Evolutionary conservation across 2,888 invertebrate genomes (phyloP).

Genomic region (Pegoplata infirma): DNA sequence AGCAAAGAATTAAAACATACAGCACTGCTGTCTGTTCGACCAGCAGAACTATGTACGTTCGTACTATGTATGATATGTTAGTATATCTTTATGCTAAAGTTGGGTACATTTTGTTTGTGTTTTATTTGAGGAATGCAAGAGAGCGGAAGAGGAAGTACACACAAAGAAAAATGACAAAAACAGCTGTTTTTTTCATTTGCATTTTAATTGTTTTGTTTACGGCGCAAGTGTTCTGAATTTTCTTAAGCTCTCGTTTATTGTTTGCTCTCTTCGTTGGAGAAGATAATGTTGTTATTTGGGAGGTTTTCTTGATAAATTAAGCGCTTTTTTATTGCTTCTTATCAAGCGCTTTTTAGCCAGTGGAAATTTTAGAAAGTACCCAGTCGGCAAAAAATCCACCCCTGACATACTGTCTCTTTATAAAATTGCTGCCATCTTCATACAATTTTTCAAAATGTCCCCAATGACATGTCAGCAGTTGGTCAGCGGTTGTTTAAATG

Average conservation of each 20-base stretch:
- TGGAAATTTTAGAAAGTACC: too few species aligned
- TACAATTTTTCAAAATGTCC: too few species aligned
- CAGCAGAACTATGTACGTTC: neutral
- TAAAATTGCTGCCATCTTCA: too few species aligned
- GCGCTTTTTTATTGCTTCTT: too few species aligned
- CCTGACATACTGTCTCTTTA: too few species aligned
- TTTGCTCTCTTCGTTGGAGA: constrained; percentile 10
- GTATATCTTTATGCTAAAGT: neutral
- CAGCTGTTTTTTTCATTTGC: constrained; percentile 54
- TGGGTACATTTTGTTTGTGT: neutral
- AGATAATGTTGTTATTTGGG: too few species aligned
- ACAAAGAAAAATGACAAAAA: constrained; percentile 39
- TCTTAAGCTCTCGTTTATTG: neutral
- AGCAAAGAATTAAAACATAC: constrained; percentile 48
- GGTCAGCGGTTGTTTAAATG: too few species aligned
- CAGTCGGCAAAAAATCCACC: too few species aligned
- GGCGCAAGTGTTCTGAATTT: constrained; percentile 18
- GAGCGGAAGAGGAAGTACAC: constrained; percentile 39
- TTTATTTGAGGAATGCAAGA: constrained; percentile 2
- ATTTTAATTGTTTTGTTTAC: constrained; percentile 38
- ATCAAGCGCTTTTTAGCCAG: too few species aligned
- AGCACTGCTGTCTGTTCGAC: neutral
- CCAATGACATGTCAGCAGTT: too few species aligned
- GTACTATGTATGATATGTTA: too few species aligned
- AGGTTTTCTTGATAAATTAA: too few species aligned